These are phyloP conservation scores for Xanthorhoe spadicearia DNA, from an alignment of 2,888 invertebrate species.

Conservation along the genomic window DNA sequence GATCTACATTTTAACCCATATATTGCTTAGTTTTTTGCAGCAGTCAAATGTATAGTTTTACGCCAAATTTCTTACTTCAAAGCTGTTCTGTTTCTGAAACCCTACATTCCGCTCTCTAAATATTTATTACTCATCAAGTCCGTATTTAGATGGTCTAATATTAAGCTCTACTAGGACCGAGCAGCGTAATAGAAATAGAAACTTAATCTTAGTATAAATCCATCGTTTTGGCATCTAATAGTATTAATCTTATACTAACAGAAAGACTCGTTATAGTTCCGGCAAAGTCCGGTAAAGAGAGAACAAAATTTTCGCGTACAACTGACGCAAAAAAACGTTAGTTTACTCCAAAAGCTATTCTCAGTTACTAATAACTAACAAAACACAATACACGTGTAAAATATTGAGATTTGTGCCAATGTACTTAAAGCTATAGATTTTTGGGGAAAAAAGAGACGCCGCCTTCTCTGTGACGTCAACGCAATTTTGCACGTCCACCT, in stretches of 20 bases:
- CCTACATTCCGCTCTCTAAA: constrained; percentile 45
- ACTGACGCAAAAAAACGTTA: not conserved
- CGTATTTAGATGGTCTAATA: constrained; percentile 50
- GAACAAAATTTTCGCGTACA: not conserved
- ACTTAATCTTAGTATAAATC: not conserved
- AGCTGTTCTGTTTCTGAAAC: not conserved
- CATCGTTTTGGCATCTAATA: not conserved
- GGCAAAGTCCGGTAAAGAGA: not conserved
- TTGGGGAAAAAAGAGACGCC: constrained; percentile 32
- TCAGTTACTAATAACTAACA: constrained; percentile 1
- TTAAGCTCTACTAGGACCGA: constrained; percentile 46
- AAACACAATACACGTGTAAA: constrained; percentile 21
- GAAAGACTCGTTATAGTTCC: not conserved
- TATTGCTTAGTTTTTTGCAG: constrained; percentile 4
- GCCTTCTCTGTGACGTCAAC: constrained; percentile 54
- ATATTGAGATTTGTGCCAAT: constrained; percentile 30
- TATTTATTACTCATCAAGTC: constrained; percentile 53
- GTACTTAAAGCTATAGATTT: constrained; percentile 31
- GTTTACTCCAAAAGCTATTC: not conserved
- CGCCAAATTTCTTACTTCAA: not conserved
- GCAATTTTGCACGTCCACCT: constrained; percentile 60
- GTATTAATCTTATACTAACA: not conserved
- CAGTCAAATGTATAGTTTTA: too few relatives aligned
- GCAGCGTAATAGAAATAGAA: not conserved
- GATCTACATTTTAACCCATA: constrained; percentile 18